phyloP scores from a whole-genome alignment of 2,797 vertebrate species.

The Lepidocolaptes lacrymiger region DNA sequence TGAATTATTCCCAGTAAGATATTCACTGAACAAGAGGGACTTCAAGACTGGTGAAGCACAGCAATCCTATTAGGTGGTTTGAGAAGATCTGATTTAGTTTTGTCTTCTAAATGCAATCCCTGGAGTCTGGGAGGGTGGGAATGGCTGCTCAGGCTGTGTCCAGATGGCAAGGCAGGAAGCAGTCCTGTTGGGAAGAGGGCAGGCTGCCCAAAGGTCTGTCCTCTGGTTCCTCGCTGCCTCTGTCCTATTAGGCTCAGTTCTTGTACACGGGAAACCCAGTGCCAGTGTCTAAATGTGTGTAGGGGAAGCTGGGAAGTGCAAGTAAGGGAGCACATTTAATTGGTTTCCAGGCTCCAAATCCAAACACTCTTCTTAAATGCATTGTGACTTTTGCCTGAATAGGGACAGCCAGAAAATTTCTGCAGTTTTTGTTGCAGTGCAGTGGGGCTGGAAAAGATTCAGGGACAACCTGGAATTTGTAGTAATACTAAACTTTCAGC shows the following conservation, averaged over 20 bases:
- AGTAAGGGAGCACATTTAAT: background rate
- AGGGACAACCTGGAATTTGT: background rate
- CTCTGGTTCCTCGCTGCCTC: background rate
- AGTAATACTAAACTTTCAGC: background rate
- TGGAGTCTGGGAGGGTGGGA: background rate
- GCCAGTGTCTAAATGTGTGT: background rate
- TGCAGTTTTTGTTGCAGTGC: background rate
- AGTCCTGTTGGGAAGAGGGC: background rate
- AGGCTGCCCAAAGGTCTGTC: background rate
- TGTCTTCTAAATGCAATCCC: background rate
- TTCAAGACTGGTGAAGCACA: background rate
- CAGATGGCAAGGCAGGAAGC: background rate
- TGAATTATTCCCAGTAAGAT: background rate
- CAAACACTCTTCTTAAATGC: background rate
- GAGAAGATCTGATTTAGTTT: background rate
- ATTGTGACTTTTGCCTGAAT: background rate
- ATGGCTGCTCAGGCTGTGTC: accelerated
- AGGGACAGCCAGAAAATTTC: background rate
- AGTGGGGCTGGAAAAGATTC: background rate
- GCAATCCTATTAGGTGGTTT: background rate
- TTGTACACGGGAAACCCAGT: background rate
- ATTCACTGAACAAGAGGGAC: background rate
- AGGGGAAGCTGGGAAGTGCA: background rate
- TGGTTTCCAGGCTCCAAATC: background rate
- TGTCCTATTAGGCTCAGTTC: background rate